Base-by-base conservation (phyloP, 2,797 vertebrate species). In the Hydrolagus colliei region DNA sequence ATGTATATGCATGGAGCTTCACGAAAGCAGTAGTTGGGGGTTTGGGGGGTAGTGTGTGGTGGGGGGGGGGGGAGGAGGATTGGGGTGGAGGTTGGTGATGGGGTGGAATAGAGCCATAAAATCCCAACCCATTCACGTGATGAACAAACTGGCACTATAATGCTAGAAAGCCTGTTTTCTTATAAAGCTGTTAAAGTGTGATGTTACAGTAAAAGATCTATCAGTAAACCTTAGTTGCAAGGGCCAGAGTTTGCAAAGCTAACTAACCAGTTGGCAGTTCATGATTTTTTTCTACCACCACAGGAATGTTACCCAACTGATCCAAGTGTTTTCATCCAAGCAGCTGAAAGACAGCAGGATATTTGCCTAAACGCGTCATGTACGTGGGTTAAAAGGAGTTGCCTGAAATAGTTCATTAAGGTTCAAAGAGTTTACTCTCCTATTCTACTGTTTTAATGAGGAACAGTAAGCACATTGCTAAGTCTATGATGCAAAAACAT, bases 321-420 rank as follows among this genome's bases (percentile, higher is more conserved):
- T 35, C 13, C 4, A 67, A 63, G 62, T 68, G 35, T 76, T 13
- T 20, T 22, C 14, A 41, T 9, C 9, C 8, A 52, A 74, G 62
- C 3, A 72, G 73, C 63, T 14, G 61, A 77, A 86, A 52, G 1
- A 6, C 9, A 22, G 27, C 62, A 77, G 16, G 73, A 76, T 11
- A 41, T 68, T 86, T 75, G 63, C 20, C 10, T 27, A 52, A 85
- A 86, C 22, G 22, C 73, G 27, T 65, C 72, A 74, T n/a, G 59
- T n/a, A 73, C 12, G 73, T 74, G 59, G 62, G 72, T 32, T 22
- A 75, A 68, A 16, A 18, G 13, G 62, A 63, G 14, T 8, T 16
- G 62, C 22, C 22, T 3, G 27, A 6, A 13, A 32, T 67, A 35
- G 22, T 32, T 80, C 13, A 18, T 80, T 67, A 32, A 27, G 22